Percentiles rank a stretch among this genome's conserved stretches.
phyloP scores from a whole-genome alignment of 2,113 vertebrate genomes.

The Pterocles orientalis region DNA sequence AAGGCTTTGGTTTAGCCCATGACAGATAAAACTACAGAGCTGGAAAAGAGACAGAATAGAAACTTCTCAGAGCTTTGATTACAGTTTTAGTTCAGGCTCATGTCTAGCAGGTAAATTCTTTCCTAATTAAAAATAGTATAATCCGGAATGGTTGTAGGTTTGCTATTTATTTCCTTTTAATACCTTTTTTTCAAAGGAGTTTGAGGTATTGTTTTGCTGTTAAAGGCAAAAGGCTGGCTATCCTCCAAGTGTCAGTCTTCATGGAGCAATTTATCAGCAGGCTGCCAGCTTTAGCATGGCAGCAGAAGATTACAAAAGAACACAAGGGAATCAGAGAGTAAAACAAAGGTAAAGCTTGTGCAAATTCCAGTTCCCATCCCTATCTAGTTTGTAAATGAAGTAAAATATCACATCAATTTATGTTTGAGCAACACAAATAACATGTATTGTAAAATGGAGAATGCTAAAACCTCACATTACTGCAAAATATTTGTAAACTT shows the following conservation, averaged over 20 bases:
- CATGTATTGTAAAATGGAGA: background rate
- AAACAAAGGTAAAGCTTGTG: background rate
- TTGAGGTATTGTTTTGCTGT: background rate
- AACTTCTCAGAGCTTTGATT: background rate
- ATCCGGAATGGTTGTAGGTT: background rate
- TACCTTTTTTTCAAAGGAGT: background rate
- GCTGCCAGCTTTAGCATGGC: conserved; percentile 7
- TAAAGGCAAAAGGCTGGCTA: background rate
- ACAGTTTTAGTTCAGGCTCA: background rate
- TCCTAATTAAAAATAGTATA: background rate
- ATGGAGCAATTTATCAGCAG: conserved; percentile 30
- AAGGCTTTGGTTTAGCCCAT: background rate
- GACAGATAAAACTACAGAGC: background rate
- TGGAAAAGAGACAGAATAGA: background rate
- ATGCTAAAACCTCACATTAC: background rate
- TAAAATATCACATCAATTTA: conserved; percentile 16
- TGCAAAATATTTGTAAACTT: background rate
- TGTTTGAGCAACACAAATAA: background rate
- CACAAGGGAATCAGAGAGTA: background rate
- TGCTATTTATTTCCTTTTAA: background rate
- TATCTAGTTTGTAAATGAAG: conserved; percentile 9
- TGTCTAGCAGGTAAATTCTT: background rate
- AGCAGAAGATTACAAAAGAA: conserved; percentile 28
- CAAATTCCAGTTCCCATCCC: background rate
- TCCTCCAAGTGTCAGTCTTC: conserved; percentile 29